Base-by-base conservation (phyloP, 2,797 vertebrate genomes). In the Ispidina lecontei region DNA sequence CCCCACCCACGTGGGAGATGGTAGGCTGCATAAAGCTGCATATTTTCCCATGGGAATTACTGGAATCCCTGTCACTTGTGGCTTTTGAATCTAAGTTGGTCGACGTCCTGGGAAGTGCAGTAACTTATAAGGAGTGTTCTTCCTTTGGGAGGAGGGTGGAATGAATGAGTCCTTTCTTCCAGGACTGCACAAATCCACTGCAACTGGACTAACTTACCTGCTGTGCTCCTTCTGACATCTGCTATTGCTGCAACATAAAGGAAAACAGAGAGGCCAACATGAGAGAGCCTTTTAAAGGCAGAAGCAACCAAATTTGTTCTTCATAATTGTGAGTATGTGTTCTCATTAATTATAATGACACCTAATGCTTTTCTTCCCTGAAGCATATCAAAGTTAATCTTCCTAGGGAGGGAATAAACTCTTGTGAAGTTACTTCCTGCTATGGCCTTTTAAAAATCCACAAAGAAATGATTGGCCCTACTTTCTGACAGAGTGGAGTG, bases 11-110 rank as follows among this genome's bases (percentile, higher is more conserved):
- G 44, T 72, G 74, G 59, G 52, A 89, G 87, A 80, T 4, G 4
- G 60, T 6, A 59, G 65, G 70, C 52, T 80, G 71, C 59, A 58
- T 35, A 55, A 71, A 80, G 62, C 87, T 89, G 65, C 39, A 10
- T 75, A 28, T 85, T 94, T 95, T 96, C 95, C 92, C 92, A 90
- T 89, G 95, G 94, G 95, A 96, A 96, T 87, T 55, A 81, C 2
- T 87, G 55, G 55, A 81, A 81, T 39, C 43, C 3, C 5, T 68
- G 1, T 64, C 70, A 37, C 19, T 0, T 65, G 47, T 55, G 72
- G 39, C 73, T 87, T 89, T 92, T 78, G 63, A 70, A 74, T 58
- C 47, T 59, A 5, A 47, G 26, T 31, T 84, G 59, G 35, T 51
- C 0, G 0, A 89, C 88, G 73, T 41, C 56, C 69, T 78, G 62